Evolutionary conservation across 2,888 invertebrate species (phyloP).

Genomic region (Quadroppia sp.): DNA sequence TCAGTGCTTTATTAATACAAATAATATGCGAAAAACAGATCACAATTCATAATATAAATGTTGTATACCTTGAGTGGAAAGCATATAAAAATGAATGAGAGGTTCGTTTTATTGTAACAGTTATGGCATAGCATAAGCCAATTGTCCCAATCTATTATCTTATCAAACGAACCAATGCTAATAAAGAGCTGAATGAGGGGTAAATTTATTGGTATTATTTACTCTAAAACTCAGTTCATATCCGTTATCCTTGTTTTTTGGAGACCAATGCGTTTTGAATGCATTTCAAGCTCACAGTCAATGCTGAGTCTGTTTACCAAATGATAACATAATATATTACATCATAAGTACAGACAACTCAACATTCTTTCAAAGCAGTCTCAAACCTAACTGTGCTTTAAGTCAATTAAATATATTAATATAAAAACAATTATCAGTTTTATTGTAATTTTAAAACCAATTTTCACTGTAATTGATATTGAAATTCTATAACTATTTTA

Average conservation of each 20-base stretch:
- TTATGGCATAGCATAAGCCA: constrained; percentile 25
- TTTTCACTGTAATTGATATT: too few species aligned
- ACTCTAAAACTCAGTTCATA: constrained; percentile 32
- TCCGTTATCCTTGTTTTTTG: constrained; percentile 37
- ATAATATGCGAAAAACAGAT: constrained; percentile 19
- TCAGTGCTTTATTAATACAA: constrained; percentile 22
- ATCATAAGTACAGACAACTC: constrained; percentile 17
- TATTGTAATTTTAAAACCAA: too few species aligned
- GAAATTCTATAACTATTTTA: too few species aligned
- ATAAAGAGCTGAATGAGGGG: constrained; percentile 22
- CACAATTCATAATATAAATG: background rate
- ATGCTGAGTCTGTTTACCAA: constrained; percentile 22
- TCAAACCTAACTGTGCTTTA: background rate
- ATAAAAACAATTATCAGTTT: too few species aligned
- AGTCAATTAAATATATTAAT: too few species aligned
- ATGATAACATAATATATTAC: constrained; percentile 36
- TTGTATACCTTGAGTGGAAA: background rate
- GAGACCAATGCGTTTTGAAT: background rate
- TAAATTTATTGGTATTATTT: constrained; percentile 11
- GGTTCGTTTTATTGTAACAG: constrained; percentile 33
- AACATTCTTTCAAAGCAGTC: background rate
- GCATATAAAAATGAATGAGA: constrained; percentile 34
- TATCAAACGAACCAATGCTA: background rate
- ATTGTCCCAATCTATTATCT: constrained; percentile 33
- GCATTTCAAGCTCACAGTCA: constrained; percentile 13